Conservation (phyloP, 2,113 vertebrate genomes). For the Odontophorus gujanensis region DNA sequence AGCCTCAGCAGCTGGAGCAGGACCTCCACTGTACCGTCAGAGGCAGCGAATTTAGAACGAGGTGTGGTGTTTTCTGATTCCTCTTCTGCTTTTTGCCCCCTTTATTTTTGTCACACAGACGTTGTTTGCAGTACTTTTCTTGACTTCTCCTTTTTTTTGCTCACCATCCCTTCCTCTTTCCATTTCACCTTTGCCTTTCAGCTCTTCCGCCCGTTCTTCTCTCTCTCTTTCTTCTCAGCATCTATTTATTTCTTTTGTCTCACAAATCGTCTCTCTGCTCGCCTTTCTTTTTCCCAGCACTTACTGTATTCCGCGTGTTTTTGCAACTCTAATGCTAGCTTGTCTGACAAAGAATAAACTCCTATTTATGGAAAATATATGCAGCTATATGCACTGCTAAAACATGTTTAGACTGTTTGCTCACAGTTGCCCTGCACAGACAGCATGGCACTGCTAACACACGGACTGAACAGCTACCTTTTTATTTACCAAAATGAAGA, state of each 20-base stretch:
- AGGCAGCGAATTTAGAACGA: background rate
- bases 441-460: constrained; percentile 3
- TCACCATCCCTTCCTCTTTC: background rate
- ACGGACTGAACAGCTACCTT: constrained; percentile 26
- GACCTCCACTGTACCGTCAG: background rate
- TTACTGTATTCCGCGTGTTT: constrained; percentile 52
- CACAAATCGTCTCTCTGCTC: constrained; percentile 65
- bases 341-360: constrained; percentile 71
- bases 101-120: background rate
- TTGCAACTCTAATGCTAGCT: constrained; percentile 53
- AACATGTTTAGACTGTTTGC: constrained; percentile 71
- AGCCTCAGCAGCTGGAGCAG: background rate
- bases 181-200: background rate
- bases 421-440: constrained; percentile 59
- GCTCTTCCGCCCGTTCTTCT: background rate
- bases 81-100: background rate
- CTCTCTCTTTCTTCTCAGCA: constrained; percentile 12
- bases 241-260: constrained; percentile 57
- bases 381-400: constrained; percentile 60
- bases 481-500: background rate
- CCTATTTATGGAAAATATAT: constrained; percentile 71
- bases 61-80: background rate
- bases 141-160: background rate
- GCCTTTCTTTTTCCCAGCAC: constrained; percentile 36
- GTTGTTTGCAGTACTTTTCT: background rate